Conservation (phyloP, 1,140 invertebrate genomes). For the Chionoecetes opilio region DNA sequence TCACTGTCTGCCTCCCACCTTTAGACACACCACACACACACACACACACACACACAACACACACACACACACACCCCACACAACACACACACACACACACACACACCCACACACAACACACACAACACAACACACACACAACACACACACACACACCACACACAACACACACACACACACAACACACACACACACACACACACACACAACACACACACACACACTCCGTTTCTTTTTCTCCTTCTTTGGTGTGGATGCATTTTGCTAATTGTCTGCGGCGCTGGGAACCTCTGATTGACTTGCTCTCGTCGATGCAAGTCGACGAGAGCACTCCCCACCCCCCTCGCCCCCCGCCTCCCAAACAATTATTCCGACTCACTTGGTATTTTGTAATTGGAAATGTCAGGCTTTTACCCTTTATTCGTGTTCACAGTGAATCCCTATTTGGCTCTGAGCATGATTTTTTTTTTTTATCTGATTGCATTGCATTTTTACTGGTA, state of each 20-base stretch:
- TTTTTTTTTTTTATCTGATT: too few species aligned
- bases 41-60: not conserved
- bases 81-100: constrained; percentile 34
- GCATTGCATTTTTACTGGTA: too few species aligned
- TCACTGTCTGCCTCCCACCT: not conserved
- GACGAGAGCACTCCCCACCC: too few species aligned
- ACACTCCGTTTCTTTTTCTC: too few species aligned
- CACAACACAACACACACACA: not conserved
- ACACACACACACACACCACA: constrained; percentile 21
- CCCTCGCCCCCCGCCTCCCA: too few species aligned
- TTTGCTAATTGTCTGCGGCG: not conserved
- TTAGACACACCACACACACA: constrained; percentile 1
- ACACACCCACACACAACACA: constrained; percentile 31
- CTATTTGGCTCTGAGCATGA: too few species aligned
- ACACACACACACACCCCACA: not conserved
- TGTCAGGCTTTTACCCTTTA: not conserved
- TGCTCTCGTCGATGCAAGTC: not conserved
- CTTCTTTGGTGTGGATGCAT: not conserved
- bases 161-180: not conserved
- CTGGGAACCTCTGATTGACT: not conserved
- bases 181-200: not conserved
- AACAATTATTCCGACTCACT: not conserved
- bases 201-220: constrained; percentile 50
- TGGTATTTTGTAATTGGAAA: not conserved
- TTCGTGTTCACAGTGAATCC: too few species aligned